Evolutionary conservation across 2,888 invertebrate genomes (phyloP), one percentile per base, ranked within the genome.

Genomic region (Cremastinae sp.): DNA sequence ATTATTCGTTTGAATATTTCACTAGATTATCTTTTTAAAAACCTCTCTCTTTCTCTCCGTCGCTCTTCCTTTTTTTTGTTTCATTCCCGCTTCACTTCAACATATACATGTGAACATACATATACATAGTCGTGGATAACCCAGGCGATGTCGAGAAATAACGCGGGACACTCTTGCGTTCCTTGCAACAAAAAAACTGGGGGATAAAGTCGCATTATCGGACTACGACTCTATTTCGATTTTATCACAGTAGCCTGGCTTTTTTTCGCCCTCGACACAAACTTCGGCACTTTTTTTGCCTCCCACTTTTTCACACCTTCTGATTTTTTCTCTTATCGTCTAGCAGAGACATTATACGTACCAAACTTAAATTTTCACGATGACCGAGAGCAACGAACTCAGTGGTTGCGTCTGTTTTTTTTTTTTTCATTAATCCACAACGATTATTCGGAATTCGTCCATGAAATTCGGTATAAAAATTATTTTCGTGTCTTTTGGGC

Each of bases 1-100:
- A 83, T 74, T 78, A 83, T 81, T 82, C 81, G 83, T 84, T 84
- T 84, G 82, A 84, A 86, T 87, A 88, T 85, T 88, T 88, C 88
- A 88, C 87, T 87, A 88, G 87, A 88, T n/a, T n/a, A n/a, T n/a
- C n/a, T n/a, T 86, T 88, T 85, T 81, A 83, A 81, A 83, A 86
- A 84, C 81, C 83, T 84, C 82, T 81, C 82, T 84, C 71, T 73
- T 45, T 9, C 20, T 22, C 14, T 22, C n/a, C n/a, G n/a, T n/a
- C n/a, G n/a, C 49, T 43, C 58, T 54, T 56, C 36, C 28, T 43
- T 22, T 45, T 53, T 9, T 43, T 49, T n/a, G 20, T 58, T 38
- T 20, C 22, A 47, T 62, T 66, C 22, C 41, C 59, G 43, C 59
- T 56, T 51, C 10, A 38, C 69, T 51, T 68, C 69, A 51, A 49